Conservation (phyloP, 2,888 invertebrate genomes). For the Mesochorus sp. region DNA sequence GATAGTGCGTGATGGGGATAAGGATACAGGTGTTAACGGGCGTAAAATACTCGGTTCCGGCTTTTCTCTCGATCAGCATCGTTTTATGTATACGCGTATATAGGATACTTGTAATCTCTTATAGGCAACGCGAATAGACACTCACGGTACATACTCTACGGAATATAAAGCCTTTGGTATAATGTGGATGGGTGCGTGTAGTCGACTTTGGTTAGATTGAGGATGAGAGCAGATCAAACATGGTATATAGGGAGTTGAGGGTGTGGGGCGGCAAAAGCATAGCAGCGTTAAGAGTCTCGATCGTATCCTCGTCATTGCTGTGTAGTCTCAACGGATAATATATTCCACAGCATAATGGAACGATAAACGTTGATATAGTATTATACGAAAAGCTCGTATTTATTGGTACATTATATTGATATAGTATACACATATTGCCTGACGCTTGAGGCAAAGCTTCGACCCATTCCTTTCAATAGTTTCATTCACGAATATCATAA, state of each 20-base stretch:
- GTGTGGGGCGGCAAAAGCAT: not conserved
- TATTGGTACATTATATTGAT: slow-evolving; percentile 17
- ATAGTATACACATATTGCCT: too few species aligned
- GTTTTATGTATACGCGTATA: not conserved
- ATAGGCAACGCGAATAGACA: not conserved
- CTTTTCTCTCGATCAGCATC: slow-evolving; percentile 12
- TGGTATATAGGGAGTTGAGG: slow-evolving; percentile 21
- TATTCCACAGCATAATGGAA: slow-evolving; percentile 40
- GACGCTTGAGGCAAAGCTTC: too few species aligned
- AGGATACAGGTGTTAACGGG: slow-evolving; percentile 8
- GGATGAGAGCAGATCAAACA: slow-evolving; percentile 62
- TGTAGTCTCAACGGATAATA: slow-evolving; percentile 41
- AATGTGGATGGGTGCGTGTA: slow-evolving; percentile 28
- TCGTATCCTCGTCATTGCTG: slow-evolving; percentile 34
- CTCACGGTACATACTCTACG: slow-evolving; percentile 4
- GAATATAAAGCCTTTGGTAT: slow-evolving; percentile 27
- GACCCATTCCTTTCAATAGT: too few species aligned
- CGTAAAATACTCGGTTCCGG: not conserved
- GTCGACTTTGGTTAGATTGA: slow-evolving; percentile 54
- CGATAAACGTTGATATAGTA: slow-evolving; percentile 32
- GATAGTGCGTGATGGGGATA: not conserved
- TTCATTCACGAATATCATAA: too few species aligned
- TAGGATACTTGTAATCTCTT: not conserved
- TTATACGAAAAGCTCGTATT: slow-evolving; percentile 23
- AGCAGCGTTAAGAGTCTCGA: slow-evolving; percentile 15